Base-by-base conservation (phyloP, 1,140 invertebrate species). In the Drosophila pallidifrons region DNA sequence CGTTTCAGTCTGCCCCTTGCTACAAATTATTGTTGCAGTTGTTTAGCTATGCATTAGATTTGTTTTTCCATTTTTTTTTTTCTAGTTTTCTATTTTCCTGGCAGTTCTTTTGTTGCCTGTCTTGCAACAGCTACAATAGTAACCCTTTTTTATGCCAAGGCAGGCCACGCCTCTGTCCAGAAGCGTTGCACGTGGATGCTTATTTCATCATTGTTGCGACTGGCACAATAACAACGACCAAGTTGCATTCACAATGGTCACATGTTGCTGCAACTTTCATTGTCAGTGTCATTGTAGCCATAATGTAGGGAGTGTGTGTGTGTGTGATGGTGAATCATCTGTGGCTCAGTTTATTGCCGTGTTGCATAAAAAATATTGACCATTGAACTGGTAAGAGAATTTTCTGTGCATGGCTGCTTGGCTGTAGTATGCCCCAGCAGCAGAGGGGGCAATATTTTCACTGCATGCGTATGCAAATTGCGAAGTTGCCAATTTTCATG, bases 41-140 rank as follows among this genome's bases (percentile, higher is more conserved):
- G 78, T 82, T 86, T 82, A 87, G 71, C 71, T 82, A 86, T 86
- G 82, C 82, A 82, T 86, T 87, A 87, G 75, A 82, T 82, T 81
- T 80, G 74, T 55, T 68, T 60, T 71, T 2, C 35, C 3, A 8
- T 60, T 72, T 59, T 57, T 60, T 72, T 59, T 57, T 52, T 35
- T 68, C 51, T 74, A 65, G 70, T 77, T 43, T 52, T 69, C 32
- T 38, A 55, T 55, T 38, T 35, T 20, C 38, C 16, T 66, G 43
- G 30, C 46, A 30, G 11, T 38, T 60, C 55, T 64, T 73, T 63
- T 77, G 54, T 82, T 45, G 61, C 10, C 41, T 59, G 57, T 46
- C 55, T 28, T 43, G 38, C 46, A n/a, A 13, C 25, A 6, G 43
- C 13, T 25, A 20, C 49, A 54, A 30, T 57, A 43, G 54, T 41